A percentile compares a stretch with the other conserved stretches of the same genome.
Evolutionary conservation across 2,797 vertebrate species (phyloP).

Genomic region (Pipistrellus pygmaeus): DNA sequence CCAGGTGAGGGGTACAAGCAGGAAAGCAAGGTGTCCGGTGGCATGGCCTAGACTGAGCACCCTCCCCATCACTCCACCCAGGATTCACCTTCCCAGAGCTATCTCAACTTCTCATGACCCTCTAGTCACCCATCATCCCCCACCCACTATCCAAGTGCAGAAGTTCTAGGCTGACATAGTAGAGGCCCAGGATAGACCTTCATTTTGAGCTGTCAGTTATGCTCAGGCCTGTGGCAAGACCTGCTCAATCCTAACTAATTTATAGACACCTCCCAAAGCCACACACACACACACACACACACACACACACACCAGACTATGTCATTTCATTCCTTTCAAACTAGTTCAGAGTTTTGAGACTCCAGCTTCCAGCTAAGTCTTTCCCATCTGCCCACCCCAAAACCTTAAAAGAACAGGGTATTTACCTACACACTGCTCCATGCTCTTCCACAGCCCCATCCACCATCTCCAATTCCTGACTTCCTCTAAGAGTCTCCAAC

Average conservation of each 20-base stretch:
- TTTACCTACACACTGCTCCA: neutral
- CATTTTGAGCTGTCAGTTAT: neutral
- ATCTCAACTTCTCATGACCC: neutral
- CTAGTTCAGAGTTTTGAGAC: neutral
- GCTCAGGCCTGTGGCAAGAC: neutral
- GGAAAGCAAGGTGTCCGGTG: neutral
- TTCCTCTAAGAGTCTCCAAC: neutral
- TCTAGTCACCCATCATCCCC: neutral
- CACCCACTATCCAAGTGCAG: neutral
- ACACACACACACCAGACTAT: neutral
- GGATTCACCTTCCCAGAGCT: neutral
- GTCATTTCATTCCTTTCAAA: constrained; percentile 39
- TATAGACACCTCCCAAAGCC: neutral
- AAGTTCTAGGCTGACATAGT: neutral
- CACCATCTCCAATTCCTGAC: constrained; percentile 7
- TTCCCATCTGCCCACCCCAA: neutral
- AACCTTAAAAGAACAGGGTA: neutral
- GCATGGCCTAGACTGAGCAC: neutral
- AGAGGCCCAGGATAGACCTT: neutral
- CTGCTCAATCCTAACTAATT: neutral
- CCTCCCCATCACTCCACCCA: neutral
- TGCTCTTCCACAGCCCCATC: neutral
- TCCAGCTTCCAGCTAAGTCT: neutral
- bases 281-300: neutral
- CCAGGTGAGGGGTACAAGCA: neutral